phyloP scores from a whole-genome alignment of 2,888 invertebrate species.

The Chesias legatella region DNA sequence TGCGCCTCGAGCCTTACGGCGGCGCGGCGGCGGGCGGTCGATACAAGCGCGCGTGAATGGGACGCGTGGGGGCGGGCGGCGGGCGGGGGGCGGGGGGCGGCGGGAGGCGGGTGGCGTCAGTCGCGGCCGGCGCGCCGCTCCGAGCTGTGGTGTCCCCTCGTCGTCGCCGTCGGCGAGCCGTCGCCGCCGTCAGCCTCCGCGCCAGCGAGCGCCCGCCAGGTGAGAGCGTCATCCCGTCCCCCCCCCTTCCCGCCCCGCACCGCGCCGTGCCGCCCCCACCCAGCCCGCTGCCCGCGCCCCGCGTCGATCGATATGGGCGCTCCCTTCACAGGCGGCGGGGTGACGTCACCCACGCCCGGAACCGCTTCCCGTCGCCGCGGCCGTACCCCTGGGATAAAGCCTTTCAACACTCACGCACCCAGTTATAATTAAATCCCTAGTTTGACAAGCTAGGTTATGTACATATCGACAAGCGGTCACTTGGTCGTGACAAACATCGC shows the following conservation, averaged over 20 bases:
- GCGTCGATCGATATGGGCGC: neutral
- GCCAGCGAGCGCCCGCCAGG: conserved; percentile 3
- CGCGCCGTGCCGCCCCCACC: conserved; percentile 13
- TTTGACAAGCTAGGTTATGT: too few relatives aligned
- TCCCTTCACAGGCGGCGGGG: conserved; percentile 1
- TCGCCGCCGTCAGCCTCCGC: conserved; percentile 29
- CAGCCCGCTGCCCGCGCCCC: conserved; percentile 7
- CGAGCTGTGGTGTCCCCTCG: conserved; percentile 48
- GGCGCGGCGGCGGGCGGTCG: conserved; percentile 37
- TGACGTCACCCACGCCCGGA: conserved; percentile 10
- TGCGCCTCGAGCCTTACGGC: too few relatives aligned
- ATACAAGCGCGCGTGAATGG: conserved; percentile 59
- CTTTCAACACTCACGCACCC: too few relatives aligned
- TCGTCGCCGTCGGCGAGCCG: conserved; percentile 34
- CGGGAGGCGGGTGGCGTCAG: conserved; percentile 66
- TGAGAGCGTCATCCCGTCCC: conserved; percentile 24
- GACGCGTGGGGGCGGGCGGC: conserved; percentile 39
- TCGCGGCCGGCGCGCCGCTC: conserved; percentile 60
- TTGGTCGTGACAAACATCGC: too few relatives aligned
- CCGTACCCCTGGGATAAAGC: too few relatives aligned
- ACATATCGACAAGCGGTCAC: too few relatives aligned
- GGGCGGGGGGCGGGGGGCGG: conserved; percentile 39
- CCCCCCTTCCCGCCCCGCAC: conserved; percentile 2
- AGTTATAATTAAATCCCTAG: too few relatives aligned
- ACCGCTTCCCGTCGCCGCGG: neutral